Conservation (phyloP, 2,797 vertebrate species). For the Danio albolineatus region DNA sequence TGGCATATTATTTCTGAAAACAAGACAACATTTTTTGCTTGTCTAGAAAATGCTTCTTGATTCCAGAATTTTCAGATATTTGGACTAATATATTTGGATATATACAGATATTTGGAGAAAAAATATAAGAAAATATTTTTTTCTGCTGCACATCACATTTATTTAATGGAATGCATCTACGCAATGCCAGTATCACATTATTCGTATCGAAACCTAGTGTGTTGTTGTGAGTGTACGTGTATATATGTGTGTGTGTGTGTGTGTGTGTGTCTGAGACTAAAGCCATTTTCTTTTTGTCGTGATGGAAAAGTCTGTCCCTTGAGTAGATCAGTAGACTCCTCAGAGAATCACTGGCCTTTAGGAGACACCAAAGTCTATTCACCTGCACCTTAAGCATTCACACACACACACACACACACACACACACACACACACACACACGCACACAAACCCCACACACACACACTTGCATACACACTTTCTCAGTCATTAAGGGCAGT, state of each 20-base stretch:
- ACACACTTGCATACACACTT: constrained; percentile 59
- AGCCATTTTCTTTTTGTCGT: constrained; percentile 45
- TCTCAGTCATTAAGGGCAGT: constrained; percentile 55
- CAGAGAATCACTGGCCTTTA: constrained; percentile 68
- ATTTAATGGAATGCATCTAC: neutral
- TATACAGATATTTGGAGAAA: no score
- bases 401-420: constrained; percentile 44
- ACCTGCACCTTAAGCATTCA: constrained; percentile 37
- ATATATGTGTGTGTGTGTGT: constrained; percentile 16
- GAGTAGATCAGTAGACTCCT: constrained; percentile 66
- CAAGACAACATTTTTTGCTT: no score
- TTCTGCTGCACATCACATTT: neutral
- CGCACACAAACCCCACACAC: constrained; percentile 53
- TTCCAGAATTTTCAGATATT: no score
- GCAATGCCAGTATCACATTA: neutral
- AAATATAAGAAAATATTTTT: neutral
- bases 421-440: constrained; percentile 52
- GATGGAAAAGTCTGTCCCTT: constrained; percentile 58
- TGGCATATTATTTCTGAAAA: no score
- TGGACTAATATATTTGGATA: no score
- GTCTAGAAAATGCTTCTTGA: no score
- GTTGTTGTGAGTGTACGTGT: neutral
- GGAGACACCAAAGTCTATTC: constrained; percentile 62
- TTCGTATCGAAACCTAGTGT: constrained; percentile 6
- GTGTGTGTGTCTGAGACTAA: constrained; percentile 21